Percentiles rank a stretch among this genome's conserved stretches.
phyloP scores from a whole-genome alignment of 1,140 invertebrate species.

The Stegodyphus mimosarum region DNA sequence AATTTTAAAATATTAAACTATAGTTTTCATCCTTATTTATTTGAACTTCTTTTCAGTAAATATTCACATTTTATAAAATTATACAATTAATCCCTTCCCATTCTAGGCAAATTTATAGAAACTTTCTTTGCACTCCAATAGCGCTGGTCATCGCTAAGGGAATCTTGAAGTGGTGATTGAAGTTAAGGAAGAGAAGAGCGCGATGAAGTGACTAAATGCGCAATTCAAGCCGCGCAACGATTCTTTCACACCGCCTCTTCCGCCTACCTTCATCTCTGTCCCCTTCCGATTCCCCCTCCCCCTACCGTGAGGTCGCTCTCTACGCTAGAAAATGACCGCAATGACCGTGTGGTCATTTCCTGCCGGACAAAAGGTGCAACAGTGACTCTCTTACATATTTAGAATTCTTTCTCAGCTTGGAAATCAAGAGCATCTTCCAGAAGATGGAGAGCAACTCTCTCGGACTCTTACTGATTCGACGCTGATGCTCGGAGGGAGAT shows the following conservation, averaged over 20 bases:
- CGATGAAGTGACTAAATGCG: constrained; percentile 39
- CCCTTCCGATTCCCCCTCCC: background rate
- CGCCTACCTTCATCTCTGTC: background rate
- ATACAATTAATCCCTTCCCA: no score
- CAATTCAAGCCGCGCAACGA: constrained; percentile 9
- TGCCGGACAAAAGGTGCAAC: constrained; percentile 46
- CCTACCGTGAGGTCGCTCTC: constrained; percentile 16
- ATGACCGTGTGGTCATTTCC: constrained; percentile 60
- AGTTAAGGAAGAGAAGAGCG: background rate
- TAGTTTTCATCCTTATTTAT: no score
- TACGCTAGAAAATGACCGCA: constrained; percentile 52
- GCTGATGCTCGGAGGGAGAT: background rate
- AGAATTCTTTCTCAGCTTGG: constrained; percentile 7
- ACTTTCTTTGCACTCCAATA: no score
- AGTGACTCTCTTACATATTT: constrained; percentile 38
- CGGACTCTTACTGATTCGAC: background rate
- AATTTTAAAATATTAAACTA: no score
- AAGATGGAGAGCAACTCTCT: background rate
- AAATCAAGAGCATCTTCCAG: background rate
- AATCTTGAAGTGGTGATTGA: no score
- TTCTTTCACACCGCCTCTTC: constrained; percentile 1
- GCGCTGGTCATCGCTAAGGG: no score
- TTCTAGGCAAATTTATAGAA: no score
- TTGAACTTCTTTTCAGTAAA: no score
- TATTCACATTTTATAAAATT: no score